Base-by-base conservation (phyloP, 23 tunicate genomes). In the Aplidium turbinatum region DNA sequence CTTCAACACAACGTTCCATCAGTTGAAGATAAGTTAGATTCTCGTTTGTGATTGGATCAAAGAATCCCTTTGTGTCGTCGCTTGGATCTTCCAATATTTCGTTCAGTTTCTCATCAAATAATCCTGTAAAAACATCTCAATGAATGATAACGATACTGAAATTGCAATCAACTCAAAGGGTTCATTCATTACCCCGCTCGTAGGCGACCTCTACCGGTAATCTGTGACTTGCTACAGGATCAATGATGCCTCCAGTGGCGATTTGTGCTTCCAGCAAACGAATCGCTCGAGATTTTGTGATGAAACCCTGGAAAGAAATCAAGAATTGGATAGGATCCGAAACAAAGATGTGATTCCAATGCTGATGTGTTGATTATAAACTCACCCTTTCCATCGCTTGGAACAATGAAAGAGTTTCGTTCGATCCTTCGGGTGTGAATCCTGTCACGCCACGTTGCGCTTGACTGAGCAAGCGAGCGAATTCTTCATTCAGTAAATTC, bases 231-330 rank as follows among this genome's bases (percentile, higher is more conserved):
- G 92, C 92, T 13, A 82, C 80, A 0, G 92, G 94, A 70, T 93
- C 98, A 42, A 93, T 93, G 65, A 93, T 73, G 62, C 98, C 98
- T 55, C 98, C 98, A 52, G 98, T 93, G 65, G 98, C 98, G 61
- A 93, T 86, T 55, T 93, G 98, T 13, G 98, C 89, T 87, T 93
- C 98, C 3, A 93, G 77, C 34, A 93, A 73, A 47, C 98, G 76
- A 47, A 86, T 86, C 11, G 89, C 98, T 74, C 86, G 98, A 23
- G 85, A 77, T 70, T 93, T 89, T 0, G 86, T 94, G 18, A 93
- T 72, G 13, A 93, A 67, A 27, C 91, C 91, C 87, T n/a, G n/a
- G n/a, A n/a, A n/a, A n/a, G n/a, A n/a, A n/a, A n/a, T n/a, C n/a
- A n/a, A n/a, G n/a, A n/a, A n/a, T n/a, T n/a, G n/a, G n/a, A n/a